Evolutionary conservation across 2,888 invertebrate genomes (phyloP).

Genomic region (Tribolium freemani): DNA sequence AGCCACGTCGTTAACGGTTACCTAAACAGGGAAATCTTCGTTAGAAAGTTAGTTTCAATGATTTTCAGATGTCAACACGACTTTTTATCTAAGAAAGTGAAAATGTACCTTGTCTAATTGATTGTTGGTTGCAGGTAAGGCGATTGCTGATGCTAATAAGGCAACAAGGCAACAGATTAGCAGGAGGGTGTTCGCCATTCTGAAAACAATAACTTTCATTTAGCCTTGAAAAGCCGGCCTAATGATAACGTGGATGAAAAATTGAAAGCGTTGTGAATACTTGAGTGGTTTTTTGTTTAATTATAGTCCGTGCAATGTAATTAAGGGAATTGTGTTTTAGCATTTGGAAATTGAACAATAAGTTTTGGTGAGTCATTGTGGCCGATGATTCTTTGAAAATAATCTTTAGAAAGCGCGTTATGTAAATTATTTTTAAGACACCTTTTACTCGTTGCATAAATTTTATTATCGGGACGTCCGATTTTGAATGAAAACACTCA

Average conservation of each 20-base stretch:
- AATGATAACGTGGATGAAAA: too few species aligned
- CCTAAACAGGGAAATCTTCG: conserved; percentile 48
- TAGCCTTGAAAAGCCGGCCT: conserved; percentile 10
- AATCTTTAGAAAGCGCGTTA: conserved; percentile 28
- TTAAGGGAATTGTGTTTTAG: conserved; percentile 1
- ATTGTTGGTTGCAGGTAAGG: conserved; percentile 57
- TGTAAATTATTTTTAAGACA: conserved; percentile 15
- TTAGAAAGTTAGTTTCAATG: conserved; percentile 27
- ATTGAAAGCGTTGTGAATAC: too few species aligned
- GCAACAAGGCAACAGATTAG: conserved; percentile 30
- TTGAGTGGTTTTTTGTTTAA: too few species aligned
- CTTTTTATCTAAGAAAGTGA: background rate
- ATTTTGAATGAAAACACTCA: background rate
- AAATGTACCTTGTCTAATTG: conserved; percentile 59
- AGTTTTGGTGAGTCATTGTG: background rate
- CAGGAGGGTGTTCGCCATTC: conserved; percentile 15
- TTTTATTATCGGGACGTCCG: background rate
- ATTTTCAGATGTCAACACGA: conserved; percentile 3
- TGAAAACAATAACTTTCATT: conserved; percentile 25
- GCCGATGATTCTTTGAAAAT: conserved; percentile 19
- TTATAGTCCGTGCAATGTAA: background rate
- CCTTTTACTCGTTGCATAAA: conserved; percentile 24
- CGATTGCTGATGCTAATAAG: conserved; percentile 28
- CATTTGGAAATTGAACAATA: conserved; percentile 6
- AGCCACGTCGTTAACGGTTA: conserved; percentile 59